phyloP scores from a whole-genome alignment of 2,888 invertebrate genomes.

The Caenorhabditis panamensis region DNA sequence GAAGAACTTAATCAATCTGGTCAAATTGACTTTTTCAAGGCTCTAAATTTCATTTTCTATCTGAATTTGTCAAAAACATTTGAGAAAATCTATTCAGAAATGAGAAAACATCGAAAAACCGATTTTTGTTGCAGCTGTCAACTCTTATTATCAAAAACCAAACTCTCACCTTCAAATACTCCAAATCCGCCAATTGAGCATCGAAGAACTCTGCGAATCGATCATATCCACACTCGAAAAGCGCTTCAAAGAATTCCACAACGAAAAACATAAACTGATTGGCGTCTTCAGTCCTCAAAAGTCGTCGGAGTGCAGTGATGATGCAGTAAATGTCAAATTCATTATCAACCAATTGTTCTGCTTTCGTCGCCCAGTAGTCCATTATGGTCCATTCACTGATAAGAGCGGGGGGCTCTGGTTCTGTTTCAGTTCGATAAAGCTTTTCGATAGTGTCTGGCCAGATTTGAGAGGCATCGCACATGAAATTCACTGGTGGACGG shows the following conservation, averaged over 20 bases:
- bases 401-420: neutral
- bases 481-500: constrained; percentile 8
- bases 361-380: constrained; percentile 50
- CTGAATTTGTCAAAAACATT: too few species aligned
- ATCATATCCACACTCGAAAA: constrained; percentile 29
- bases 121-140: too few species aligned
- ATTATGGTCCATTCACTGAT: constrained; percentile 60
- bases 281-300: constrained; percentile 26
- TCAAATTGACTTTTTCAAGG: too few species aligned
- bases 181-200: constrained; percentile 17
- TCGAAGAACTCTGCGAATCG: constrained; percentile 41
- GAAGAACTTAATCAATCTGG: too few species aligned
- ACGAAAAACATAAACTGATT: constrained; percentile 29
- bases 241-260: constrained; percentile 53
- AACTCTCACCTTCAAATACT: constrained; percentile 45
- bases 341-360: constrained; percentile 40
- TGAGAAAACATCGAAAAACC: too few species aligned
- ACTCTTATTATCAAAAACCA: too few species aligned
- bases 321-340: constrained; percentile 58
- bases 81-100: too few species aligned
- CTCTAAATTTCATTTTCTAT: too few species aligned
- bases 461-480: constrained; percentile 31
- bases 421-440: constrained; percentile 16
- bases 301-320: constrained; percentile 35
- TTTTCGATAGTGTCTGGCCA: constrained; percentile 20